Evolutionary conservation across 2,113 vertebrate species (phyloP).

Genomic region (Burhinus bistriatus): DNA sequence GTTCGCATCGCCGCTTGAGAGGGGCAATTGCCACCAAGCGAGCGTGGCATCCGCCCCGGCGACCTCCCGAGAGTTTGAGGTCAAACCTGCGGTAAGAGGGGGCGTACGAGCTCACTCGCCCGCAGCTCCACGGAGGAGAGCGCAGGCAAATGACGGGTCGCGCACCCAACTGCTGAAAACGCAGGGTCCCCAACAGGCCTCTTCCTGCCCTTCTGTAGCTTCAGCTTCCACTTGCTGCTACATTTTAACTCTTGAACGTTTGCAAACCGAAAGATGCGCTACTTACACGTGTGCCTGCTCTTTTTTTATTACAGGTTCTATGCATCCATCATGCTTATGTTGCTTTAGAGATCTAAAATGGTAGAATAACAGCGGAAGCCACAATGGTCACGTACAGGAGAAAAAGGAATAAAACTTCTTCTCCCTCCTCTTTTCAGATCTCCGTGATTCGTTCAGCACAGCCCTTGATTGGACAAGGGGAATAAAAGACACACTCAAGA

Average conservation of each 20-base stretch:
- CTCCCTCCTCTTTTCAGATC: background rate
- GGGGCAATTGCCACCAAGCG: accelerated
- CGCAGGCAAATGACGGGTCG: background rate
- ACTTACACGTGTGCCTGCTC: accelerated
- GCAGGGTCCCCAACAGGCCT: background rate
- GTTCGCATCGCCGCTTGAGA: background rate
- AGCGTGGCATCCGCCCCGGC: accelerated
- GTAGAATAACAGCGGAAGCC: background rate
- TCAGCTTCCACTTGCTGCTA: background rate
- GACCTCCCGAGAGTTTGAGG: background rate
- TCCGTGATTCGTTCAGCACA: background rate
- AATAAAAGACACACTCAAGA: background rate
- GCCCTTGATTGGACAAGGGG: background rate
- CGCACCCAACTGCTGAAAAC: accelerated
- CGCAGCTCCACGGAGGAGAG: background rate
- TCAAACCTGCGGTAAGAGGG: background rate
- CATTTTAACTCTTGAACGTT: accelerated
- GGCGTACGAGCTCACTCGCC: accelerated
- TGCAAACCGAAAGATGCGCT: background rate
- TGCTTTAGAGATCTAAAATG: background rate
- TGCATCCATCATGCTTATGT: too few relatives aligned
- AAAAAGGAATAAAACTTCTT: background rate
- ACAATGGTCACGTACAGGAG: background rate
- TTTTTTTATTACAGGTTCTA: background rate
- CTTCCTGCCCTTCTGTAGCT: accelerated